Conservation (phyloP, 1,140 invertebrate genomes). For the Sinella curviseta region DNA sequence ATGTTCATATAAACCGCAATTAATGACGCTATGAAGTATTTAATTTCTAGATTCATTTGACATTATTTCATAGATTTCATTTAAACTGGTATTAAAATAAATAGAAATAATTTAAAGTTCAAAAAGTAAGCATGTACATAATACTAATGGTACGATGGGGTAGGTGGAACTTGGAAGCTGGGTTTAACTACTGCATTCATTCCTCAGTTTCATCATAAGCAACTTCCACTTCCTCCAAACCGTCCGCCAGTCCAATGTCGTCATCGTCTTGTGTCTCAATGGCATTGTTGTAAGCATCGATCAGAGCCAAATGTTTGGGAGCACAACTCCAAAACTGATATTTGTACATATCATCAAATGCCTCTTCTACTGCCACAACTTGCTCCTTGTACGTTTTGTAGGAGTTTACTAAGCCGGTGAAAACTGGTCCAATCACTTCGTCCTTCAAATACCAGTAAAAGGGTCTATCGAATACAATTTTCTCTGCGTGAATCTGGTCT, state of each 20-base stretch:
- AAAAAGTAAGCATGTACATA: neutral
- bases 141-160: neutral
- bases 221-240: neutral
- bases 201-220: neutral
- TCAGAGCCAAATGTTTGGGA: slow-evolving; percentile 16
- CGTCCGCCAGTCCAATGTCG: neutral
- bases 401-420: slow-evolving; percentile 30
- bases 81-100: no score
- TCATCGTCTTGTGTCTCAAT: slow-evolving; percentile 8
- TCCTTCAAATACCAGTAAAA: slow-evolving; percentile 40
- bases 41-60: no score
- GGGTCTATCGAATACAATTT: slow-evolving; percentile 30
- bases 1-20: no score
- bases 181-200: neutral
- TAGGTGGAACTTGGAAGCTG: neutral
- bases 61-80: no score
- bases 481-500: slow-evolving; percentile 17
- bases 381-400: slow-evolving; percentile 32
- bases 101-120: neutral
- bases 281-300: slow-evolving; percentile 9
- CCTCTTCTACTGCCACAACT: slow-evolving; percentile 27
- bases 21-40: no score
- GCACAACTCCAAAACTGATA: slow-evolving; percentile 35
- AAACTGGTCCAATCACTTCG: slow-evolving; percentile 31
- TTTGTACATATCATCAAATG: slow-evolving; percentile 37